These are phyloP conservation scores for Catocala sponsa DNA, from an alignment of 2,888 invertebrate species.

Conservation along the genomic window DNA sequence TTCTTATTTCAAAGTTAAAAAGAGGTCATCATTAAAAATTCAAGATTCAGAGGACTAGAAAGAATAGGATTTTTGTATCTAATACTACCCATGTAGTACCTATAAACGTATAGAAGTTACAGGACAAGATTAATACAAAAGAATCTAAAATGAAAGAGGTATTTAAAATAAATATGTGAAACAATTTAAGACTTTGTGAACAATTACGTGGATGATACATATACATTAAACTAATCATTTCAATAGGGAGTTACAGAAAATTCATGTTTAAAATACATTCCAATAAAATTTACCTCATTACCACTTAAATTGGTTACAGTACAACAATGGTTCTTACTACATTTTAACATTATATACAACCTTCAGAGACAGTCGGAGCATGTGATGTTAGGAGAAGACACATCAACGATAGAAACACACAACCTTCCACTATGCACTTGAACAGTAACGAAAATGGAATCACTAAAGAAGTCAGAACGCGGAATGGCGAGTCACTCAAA, in stretches of 20 bases:
- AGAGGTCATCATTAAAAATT: constrained; percentile 1
- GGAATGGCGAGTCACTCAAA: constrained; percentile 50
- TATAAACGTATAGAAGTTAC: no score
- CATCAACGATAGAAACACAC: constrained; percentile 21
- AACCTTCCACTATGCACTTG: constrained; percentile 28
- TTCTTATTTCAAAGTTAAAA: constrained; percentile 3
- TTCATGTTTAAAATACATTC: not conserved
- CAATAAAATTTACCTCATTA: constrained; percentile 28
- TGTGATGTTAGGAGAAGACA: constrained; percentile 5
- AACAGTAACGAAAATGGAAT: constrained; percentile 11
- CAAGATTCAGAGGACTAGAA: constrained; percentile 14
- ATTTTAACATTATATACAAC: constrained; percentile 27
- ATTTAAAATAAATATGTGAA: no score
- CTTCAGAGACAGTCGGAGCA: constrained; percentile 14
- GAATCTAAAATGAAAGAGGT: no score
- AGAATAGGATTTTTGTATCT: not conserved
- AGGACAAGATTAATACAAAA: no score
- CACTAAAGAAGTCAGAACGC: constrained; percentile 23
- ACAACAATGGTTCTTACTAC: constrained; percentile 15
- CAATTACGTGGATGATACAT: not conserved
- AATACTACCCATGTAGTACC: no score
- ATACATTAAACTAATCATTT: not conserved
- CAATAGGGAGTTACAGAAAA: not conserved
- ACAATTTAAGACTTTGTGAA: no score
- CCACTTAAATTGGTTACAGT: constrained; percentile 11